Base-by-base conservation (phyloP, 2,888 invertebrate species). In the Aphidius colemani region DNA sequence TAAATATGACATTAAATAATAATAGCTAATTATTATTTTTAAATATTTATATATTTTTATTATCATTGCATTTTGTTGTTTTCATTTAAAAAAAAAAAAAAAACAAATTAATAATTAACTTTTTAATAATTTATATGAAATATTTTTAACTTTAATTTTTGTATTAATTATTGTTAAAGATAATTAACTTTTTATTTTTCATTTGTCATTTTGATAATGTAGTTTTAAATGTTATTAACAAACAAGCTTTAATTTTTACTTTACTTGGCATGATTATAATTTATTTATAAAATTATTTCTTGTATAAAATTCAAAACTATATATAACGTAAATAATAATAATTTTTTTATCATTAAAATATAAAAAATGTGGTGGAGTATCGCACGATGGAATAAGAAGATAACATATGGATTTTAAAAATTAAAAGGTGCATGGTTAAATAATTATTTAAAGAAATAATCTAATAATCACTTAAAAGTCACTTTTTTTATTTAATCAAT, bases 1-100 rank as follows among this genome's bases (percentile, higher is more conserved):
- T 77, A 75, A 75, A 72, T 76, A 76, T 74, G 46, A 39, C 10
- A 45, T 46, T 66, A 39, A 69, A 72, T 67, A 59, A 49, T 70
- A 64, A 67, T 70, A 70, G 70, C 57, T 44, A 67, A 13, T 66
- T 57, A 53, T 57, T 65, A 51, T 30, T 30, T 30, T 5, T 30
- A 56, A 43, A 45, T 50, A 8, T 51, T 59, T 65, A 30, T 41
- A 30, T 41, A n/a, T 53, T 46, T 66, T 49, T 18, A 56, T 46
- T 48, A 45, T 51, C 46, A 43, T 30, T 53, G 45, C 18, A 46
- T 62, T 58, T 55, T 18, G 13, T 18, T 18, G 13, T 18, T 18
- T 18, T 18, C 13, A 18, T 18, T 18, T 2, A 18, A 18, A 18
- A 18, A 13, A 18, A 18, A 18, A 18, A 13, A 13, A 13, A 13